Percentiles rank a stretch among this genome's conserved stretches.
These are phyloP conservation scores for Glyptemys insculpta DNA, from an alignment of 2,797 vertebrate genomes.

Conservation along the genomic window DNA sequence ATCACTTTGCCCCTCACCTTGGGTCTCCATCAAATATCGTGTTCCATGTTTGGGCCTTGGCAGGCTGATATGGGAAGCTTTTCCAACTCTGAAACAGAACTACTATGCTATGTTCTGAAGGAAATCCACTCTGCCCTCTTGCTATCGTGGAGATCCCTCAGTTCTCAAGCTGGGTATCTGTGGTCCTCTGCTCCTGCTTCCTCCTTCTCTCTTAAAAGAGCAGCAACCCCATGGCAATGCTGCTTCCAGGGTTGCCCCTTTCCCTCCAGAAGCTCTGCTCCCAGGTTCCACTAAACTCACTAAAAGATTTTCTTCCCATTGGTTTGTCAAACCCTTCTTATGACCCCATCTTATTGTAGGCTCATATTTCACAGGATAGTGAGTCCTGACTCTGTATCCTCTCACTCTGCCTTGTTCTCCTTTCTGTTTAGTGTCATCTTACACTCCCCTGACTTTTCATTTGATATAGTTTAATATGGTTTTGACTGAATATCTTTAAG, in stretches of 20 bases:
- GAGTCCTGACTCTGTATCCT: neutral
- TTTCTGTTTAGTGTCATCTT: neutral
- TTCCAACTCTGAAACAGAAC: neutral
- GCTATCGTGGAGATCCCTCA: neutral
- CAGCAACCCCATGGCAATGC: neutral
- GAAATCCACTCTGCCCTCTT: neutral
- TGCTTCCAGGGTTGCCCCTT: neutral
- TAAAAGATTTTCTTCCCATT: neutral
- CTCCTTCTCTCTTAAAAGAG: neutral
- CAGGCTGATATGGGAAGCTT: neutral
- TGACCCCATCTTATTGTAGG: neutral
- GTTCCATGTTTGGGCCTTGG: neutral
- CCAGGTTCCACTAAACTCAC: neutral
- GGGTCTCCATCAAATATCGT: neutral
- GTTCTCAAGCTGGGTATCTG: neutral
- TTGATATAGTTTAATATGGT: neutral
- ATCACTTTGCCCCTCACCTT: neutral
- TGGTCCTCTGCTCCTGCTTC: neutral
- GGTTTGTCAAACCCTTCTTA: neutral
- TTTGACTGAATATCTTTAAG: neutral
- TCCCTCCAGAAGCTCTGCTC: neutral
- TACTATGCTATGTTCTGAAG: neutral
- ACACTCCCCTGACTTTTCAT: neutral
- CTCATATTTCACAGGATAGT: rapidly evolving
- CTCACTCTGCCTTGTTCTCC: neutral